Evolutionary conservation across 2,888 invertebrate genomes (phyloP).

Genomic region (Drosophila mulleri): DNA sequence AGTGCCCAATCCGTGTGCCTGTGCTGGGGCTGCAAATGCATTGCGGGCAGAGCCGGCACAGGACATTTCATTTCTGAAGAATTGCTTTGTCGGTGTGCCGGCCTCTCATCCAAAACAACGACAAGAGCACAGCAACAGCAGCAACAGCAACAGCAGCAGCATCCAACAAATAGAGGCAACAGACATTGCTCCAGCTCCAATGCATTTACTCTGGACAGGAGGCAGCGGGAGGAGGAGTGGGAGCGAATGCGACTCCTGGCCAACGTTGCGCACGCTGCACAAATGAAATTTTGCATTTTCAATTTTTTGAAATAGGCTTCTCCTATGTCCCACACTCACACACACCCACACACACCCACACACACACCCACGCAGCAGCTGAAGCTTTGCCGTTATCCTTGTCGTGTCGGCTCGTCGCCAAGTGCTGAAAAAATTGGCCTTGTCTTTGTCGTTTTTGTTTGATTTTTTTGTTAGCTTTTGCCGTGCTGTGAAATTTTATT

Average conservation of each 20-base stretch:
- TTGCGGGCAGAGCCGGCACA: constrained; percentile 57
- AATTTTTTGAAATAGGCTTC: constrained; percentile 80
- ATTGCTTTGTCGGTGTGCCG: constrained; percentile 72
- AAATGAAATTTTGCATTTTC: constrained; percentile 81
- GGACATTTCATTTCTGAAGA: constrained; percentile 81
- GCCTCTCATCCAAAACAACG: constrained; percentile 61
- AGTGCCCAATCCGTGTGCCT: neutral
- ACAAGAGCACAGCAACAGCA: constrained; percentile 21
- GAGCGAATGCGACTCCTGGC: constrained; percentile 1
- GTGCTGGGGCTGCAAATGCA: constrained; percentile 64
- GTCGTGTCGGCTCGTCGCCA: constrained; percentile 34
- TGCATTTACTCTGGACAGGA: constrained; percentile 48
- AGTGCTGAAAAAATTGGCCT: constrained; percentile 56
- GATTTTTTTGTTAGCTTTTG: constrained; percentile 51
- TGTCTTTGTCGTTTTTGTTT: constrained; percentile 42
- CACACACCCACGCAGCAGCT: neutral
- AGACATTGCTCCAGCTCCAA: constrained; percentile 48
- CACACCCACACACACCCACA: constrained; percentile 1
- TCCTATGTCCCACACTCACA: constrained; percentile 45
- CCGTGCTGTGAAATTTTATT: constrained; percentile 70
- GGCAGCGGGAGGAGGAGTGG: neutral
- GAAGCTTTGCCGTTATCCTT: constrained; percentile 49
- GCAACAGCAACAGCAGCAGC: constrained; percentile 30
- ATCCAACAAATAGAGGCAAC: constrained; percentile 31
- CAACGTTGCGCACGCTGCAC: constrained; percentile 55